Base-by-base conservation (phyloP, 2,113 vertebrate genomes). In the Tragulus kanchil region DNA sequence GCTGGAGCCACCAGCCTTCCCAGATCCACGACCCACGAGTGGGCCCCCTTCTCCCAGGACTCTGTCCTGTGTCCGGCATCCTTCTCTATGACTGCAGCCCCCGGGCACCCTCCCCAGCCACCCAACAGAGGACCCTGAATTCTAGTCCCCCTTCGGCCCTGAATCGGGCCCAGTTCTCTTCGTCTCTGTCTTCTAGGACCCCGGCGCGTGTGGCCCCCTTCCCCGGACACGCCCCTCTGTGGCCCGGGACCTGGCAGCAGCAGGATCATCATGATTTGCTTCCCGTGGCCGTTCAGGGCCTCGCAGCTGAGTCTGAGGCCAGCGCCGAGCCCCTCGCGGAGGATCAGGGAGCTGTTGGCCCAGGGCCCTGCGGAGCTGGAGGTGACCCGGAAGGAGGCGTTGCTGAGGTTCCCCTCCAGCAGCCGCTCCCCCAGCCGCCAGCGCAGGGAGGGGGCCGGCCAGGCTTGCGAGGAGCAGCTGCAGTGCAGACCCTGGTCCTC, bases 291-390 rank as follows among this genome's bases (percentile, higher is more conserved):
- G 0, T 67, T 95, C 71, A 1, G 1, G 56, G 85, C 89, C 31
- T 96, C 79, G 0, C 92, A 97, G 54, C 65, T 77, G 54, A 95
- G 73, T 3, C 50, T 86, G 64, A 84, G 65, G 81, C 21, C 0
- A 0, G 48, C 5, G 42, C 6, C 4, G 4, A 83, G 62, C 0
- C 25, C 48, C 42, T 8, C 8, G 0, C 0, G 1, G 73, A 93
- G 59, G 21, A 21, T 93, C 67, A 96, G 61, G 56, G 48, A 71
- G 81, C 92, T 90, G 56, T 83, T 82, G 54, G 19, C 17, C 96
- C 85, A 94, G 4, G 42, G 52, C 14, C 87, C 69, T 0, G 1
- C 9, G 0, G 42, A 69, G 59, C 23, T 86, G 65, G 59, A 82
- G 13, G 13, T 21, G 13, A 94, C 5, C 0, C 1, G 3, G 59